These are phyloP conservation scores for Ctenochaetus hawaiiensis DNA, from an alignment of 2,797 vertebrate genomes.

Conservation along the genomic window DNA sequence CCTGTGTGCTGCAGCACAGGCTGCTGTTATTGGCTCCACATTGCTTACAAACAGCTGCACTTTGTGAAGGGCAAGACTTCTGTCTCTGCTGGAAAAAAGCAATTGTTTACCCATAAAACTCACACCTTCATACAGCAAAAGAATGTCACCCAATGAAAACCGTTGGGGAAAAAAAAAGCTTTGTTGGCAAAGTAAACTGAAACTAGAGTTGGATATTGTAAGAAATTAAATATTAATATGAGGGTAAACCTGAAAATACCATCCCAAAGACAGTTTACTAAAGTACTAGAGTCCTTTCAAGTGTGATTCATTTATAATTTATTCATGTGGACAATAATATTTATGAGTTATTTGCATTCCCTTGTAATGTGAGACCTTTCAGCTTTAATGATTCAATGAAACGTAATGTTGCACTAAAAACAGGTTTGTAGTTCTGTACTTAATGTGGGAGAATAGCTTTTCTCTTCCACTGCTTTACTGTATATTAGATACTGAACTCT, in stretches of 20 bases:
- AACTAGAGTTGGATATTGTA: slow-evolving; percentile 19
- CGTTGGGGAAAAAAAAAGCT: neutral
- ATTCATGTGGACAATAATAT: neutral
- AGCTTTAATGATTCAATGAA: slow-evolving; percentile 23
- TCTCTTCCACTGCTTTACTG: neutral
- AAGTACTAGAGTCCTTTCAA: neutral
- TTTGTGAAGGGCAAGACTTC: slow-evolving; percentile 65
- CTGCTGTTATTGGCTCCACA: slow-evolving; percentile 53
- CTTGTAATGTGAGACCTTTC: neutral
- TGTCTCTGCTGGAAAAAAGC: slow-evolving; percentile 51
- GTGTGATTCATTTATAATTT: slow-evolving; percentile 9
- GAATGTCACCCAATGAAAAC: slow-evolving; percentile 15
- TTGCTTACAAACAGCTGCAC: slow-evolving; percentile 63
- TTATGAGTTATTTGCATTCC: neutral
- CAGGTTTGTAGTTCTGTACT: neutral
- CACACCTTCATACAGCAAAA: slow-evolving; percentile 17
- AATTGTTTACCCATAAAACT: slow-evolving; percentile 47
- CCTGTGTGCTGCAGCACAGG: slow-evolving; percentile 54
- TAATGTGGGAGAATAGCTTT: neutral
- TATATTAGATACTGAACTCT: slow-evolving; percentile 13
- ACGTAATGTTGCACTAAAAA: slow-evolving; percentile 4
- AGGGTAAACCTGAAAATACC: slow-evolving; percentile 13
- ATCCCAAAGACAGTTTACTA: slow-evolving; percentile 5
- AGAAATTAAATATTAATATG: slow-evolving; percentile 42
- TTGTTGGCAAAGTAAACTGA: neutral